phyloP scores from a whole-genome alignment of 2,888 invertebrate genomes.

The Argyresthia albistria region DNA sequence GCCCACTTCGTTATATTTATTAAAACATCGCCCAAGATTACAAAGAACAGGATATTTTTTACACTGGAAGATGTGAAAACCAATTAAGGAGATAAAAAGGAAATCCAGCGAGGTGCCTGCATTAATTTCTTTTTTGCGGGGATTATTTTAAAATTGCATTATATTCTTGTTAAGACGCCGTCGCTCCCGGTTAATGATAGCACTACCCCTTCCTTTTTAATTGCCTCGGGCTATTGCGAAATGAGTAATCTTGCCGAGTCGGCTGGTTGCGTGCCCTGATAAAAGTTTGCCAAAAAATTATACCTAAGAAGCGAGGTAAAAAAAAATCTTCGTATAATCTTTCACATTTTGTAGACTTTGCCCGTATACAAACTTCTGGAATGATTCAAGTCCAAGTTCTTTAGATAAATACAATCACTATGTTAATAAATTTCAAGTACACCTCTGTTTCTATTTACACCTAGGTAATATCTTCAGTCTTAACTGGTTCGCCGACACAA shows the following conservation, averaged over 20 bases:
- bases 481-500: too few species aligned
- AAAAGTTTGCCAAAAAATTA: slow-evolving; percentile 23
- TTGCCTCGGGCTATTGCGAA: slow-evolving; percentile 68
- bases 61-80: slow-evolving; percentile 72
- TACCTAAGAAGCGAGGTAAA: not conserved
- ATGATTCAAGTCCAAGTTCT: too few species aligned
- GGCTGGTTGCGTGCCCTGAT: slow-evolving; percentile 20
- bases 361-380: not conserved
- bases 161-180: slow-evolving; percentile 70
- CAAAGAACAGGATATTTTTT: slow-evolving; percentile 72
- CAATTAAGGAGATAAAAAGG: slow-evolving; percentile 73
- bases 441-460: too few species aligned
- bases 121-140: slow-evolving; percentile 72
- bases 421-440: too few species aligned
- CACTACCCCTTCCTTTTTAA: slow-evolving; percentile 70
- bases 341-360: not conserved
- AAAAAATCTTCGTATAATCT: not conserved
- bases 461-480: too few species aligned
- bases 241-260: slow-evolving; percentile 57
- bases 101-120: slow-evolving; percentile 69
- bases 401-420: too few species aligned
- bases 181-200: slow-evolving; percentile 64
- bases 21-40: slow-evolving; percentile 72
- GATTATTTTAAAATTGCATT: slow-evolving; percentile 74
- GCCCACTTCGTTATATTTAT: slow-evolving; percentile 72